These are phyloP conservation scores for Perizoma affinitatum DNA, from an alignment of 2,888 invertebrate genomes.

Conservation along the genomic window DNA sequence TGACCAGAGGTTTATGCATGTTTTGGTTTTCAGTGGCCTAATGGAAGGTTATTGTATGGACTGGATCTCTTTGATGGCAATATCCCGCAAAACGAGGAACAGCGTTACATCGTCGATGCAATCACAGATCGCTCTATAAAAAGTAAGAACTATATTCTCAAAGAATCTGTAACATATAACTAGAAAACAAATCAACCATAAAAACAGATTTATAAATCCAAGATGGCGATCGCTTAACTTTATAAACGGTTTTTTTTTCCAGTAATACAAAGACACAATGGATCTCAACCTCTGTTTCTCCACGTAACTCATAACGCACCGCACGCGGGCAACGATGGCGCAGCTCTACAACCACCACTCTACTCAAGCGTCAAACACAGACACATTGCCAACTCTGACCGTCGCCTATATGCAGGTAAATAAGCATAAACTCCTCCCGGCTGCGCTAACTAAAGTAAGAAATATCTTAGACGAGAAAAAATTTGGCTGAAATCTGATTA, in stretches of 20 bases:
- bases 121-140: constrained; percentile 70
- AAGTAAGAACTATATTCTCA: constrained; percentile 50
- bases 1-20: background rate
- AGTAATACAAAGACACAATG: constrained; percentile 86
- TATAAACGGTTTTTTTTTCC: constrained; percentile 24
- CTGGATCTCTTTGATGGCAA: constrained; percentile 69
- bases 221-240: too few relatives aligned
- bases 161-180: too few relatives aligned
- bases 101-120: constrained; percentile 71
- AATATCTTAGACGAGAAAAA: too few relatives aligned
- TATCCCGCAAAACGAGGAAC: constrained; percentile 64
- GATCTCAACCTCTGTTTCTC: constrained; percentile 88
- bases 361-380: constrained; percentile 86
- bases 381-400: constrained; percentile 87
- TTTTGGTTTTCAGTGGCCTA: constrained; percentile 65
- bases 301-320: constrained; percentile 92
- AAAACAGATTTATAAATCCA: too few relatives aligned
- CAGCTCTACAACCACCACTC: constrained; percentile 89
- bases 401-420: constrained; percentile 90
- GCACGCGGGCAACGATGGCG: constrained; percentile 90
- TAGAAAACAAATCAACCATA: too few relatives aligned
- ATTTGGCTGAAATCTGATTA: too few relatives aligned
- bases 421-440: background rate
- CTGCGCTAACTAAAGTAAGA: too few relatives aligned
- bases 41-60: constrained; percentile 64